Base-by-base conservation (phyloP, 2,888 invertebrate genomes). In the Scaptomyza flava region DNA sequence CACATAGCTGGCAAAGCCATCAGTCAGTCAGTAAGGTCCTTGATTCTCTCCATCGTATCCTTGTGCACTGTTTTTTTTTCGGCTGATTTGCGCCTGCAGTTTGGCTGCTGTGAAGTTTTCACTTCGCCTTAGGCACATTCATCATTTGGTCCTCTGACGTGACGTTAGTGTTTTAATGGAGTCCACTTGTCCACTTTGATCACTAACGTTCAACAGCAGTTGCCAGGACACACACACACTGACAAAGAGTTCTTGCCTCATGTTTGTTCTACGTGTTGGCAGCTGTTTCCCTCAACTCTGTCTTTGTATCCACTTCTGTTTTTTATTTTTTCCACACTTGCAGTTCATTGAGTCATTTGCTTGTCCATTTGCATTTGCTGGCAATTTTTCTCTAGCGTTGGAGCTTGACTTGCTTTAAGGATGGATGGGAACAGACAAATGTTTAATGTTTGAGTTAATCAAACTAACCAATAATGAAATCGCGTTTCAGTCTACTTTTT, bases 161-260 rank as follows among this genome's bases (percentile, higher is more conserved):
- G 79, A 78, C 78, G 85, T 81, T 89, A 87, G 85, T 77, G 75
- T 90, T 89, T 90, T 90, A 90, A 89, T 89, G 82, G 87, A 89
- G 78, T 89, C 72, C 77, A 81, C 87, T 82, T 89, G 89, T 87
- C 86, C 77, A 72, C 78, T 78, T 76, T 87, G 87, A 87, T 82
- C 84, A 80, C 81, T 87, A 33, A 50, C 14, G 38, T 8, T 8
- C 38, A 38, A 45, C 12, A 58, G 12, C 59, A 38, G 41, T 14
- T 23, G 57, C 17, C 23, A 43, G 17, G 34, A 34, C 17, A 17
- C 17, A 34, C 17, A 17, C 17, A 17, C 17, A 17, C 17, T 17
- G 17, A 17, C 45, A 34, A 58, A 12, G 34, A 14, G 38, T 3
- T 14, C 59, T 53, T 43, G 41, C 43, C 53, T 8, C 48, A 31